Percentiles rank a stretch among this genome's conserved stretches.
phyloP scores from a whole-genome alignment of 2,888 invertebrate species.

The Diadegma fenestrale region DNA sequence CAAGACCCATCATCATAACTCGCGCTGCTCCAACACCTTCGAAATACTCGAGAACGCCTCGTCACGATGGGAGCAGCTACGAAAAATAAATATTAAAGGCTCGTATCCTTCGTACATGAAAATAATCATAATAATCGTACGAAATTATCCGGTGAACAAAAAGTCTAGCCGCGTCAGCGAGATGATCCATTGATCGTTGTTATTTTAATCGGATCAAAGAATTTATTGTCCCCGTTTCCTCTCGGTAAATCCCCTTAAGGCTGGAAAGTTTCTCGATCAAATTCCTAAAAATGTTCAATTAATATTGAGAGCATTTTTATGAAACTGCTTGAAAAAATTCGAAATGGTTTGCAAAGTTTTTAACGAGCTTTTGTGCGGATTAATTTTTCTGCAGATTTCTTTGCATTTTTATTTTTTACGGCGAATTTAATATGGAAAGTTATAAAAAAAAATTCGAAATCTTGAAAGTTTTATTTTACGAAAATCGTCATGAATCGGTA shows the following conservation, averaged over 20 bases:
- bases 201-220: neutral
- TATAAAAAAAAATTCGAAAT: no score
- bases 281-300: no score
- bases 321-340: no score
- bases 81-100: conserved; percentile 25
- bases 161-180: neutral
- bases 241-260: neutral
- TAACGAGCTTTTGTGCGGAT: no score
- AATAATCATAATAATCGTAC: neutral
- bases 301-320: no score
- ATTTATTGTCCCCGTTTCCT: neutral
- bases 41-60: conserved; percentile 44
- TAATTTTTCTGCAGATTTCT: no score
- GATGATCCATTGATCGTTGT: neutral
- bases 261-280: no score
- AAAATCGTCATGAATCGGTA: no score
- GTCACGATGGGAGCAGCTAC: conserved; percentile 43
- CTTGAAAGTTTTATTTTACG: no score
- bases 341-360: no score
- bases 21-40: conserved; percentile 50
- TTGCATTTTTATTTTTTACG: no score
- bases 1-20: conserved; percentile 39
- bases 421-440: no score
- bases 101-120: conserved; percentile 18
- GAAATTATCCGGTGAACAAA: neutral